A percentile compares a stretch with the other conserved stretches of the same genome.
phyloP scores from a whole-genome alignment of 1,140 invertebrate species.

The Plodia interpunctella region DNA sequence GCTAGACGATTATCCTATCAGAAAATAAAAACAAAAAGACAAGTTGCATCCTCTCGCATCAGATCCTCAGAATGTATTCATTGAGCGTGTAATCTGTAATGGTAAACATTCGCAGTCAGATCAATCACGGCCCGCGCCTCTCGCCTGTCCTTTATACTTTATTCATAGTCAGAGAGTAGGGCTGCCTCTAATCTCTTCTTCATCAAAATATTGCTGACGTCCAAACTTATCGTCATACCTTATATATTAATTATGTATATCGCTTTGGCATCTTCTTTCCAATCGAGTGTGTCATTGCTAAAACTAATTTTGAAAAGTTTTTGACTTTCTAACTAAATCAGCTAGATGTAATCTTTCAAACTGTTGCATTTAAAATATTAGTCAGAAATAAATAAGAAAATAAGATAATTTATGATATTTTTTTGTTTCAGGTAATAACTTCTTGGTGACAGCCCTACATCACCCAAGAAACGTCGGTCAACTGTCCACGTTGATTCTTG shows the following conservation, averaged over 20 bases:
- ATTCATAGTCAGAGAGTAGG: conserved; percentile 25
- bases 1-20: too few species aligned
- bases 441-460: conserved; percentile 1
- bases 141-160: conserved; percentile 28
- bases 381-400: too few species aligned
- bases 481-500: conserved; percentile 37
- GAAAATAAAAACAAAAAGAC: too few species aligned
- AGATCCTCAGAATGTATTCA: neutral
- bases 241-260: too few species aligned
- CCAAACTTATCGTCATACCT: too few species aligned
- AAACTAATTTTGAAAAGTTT: too few species aligned
- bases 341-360: too few species aligned
- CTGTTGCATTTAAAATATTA: too few species aligned
- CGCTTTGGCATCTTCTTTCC: too few species aligned
- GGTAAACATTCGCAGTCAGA: conserved; percentile 3
- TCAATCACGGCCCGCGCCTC: neutral
- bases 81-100: conserved; percentile 1
- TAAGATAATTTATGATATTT: neutral
- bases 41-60: neutral
- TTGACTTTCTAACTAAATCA: too few species aligned
- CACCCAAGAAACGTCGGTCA: conserved; percentile 37
- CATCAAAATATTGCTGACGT: too few species aligned
- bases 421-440: neutral
- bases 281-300: too few species aligned
- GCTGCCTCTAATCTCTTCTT: neutral